Percentiles rank a stretch among this genome's conserved stretches.
phyloP scores from a whole-genome alignment of 2,113 vertebrate species.

The Thamnophis sirtalis region DNA sequence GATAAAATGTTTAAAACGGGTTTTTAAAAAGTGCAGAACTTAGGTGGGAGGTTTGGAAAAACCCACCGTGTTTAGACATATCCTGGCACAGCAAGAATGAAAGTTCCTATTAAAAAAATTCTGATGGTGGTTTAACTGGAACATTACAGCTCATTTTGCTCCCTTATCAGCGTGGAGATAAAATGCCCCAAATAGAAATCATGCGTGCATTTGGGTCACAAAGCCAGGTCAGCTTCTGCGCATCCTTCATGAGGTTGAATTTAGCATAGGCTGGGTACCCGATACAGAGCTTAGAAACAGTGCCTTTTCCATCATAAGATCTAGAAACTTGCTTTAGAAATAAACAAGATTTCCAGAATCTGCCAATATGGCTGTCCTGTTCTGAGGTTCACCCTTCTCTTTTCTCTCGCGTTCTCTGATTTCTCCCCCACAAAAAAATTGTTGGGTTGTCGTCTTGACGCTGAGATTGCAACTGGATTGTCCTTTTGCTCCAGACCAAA shows the following conservation, averaged over 20 bases:
- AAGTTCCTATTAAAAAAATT: too few species aligned
- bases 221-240: neutral
- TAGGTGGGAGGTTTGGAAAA: neutral
- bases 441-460: neutral
- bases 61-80: neutral
- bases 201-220: neutral
- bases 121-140: neutral
- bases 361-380: neutral
- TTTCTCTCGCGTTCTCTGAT: neutral
- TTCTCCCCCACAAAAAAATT: neutral
- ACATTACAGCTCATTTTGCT: neutral
- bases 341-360: neutral
- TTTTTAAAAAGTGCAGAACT: neutral
- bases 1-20: neutral
- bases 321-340: constrained; percentile 3
- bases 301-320: neutral
- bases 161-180: neutral
- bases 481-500: neutral
- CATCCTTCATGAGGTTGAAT: neutral
- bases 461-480: neutral
- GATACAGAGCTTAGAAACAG: neutral
- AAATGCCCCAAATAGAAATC: neutral
- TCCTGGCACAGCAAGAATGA: neutral
- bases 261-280: neutral
- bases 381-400: neutral